Evolutionary conservation across 2,888 invertebrate genomes (phyloP).

Genomic region (Thyatira batis): DNA sequence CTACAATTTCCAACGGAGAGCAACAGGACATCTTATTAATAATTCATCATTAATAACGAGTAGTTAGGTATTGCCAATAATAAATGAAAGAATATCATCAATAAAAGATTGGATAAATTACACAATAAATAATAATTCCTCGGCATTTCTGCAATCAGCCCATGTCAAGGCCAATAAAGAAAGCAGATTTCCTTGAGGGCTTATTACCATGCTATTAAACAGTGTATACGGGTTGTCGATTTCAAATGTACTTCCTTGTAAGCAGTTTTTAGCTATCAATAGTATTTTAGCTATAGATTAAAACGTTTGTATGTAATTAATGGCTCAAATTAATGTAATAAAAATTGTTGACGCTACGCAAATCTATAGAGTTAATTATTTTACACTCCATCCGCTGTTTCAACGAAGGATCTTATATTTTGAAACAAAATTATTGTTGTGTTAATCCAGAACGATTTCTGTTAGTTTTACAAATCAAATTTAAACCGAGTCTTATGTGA

Average conservation of each 20-base stretch:
- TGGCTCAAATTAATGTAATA: no score
- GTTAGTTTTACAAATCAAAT: no score
- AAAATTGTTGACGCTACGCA: no score
- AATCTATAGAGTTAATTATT: no score
- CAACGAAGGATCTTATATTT: no score
- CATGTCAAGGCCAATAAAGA: conserved; percentile 49
- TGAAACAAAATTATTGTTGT: no score
- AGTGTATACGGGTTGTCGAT: conserved; percentile 18
- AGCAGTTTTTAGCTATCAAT: neutral
- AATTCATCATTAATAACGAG: neutral
- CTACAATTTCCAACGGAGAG: neutral
- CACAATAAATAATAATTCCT: conserved; percentile 6
- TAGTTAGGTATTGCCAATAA: neutral
- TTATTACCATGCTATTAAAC: conserved; percentile 20
- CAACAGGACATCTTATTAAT: neutral
- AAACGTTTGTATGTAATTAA: no score
- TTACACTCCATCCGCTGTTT: no score
- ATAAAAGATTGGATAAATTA: neutral
- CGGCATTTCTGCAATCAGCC: conserved; percentile 21
- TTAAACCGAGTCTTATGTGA: no score
- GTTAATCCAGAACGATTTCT: no score
- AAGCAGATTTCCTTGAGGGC: conserved; percentile 39
- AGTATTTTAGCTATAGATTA: no score
- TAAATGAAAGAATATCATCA: neutral
- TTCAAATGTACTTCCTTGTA: neutral